Percentiles rank a stretch among this genome's conserved stretches.
These are phyloP conservation scores for Vicugna pacos DNA, from an alignment of 2,113 vertebrate species.

Conservation along the genomic window DNA sequence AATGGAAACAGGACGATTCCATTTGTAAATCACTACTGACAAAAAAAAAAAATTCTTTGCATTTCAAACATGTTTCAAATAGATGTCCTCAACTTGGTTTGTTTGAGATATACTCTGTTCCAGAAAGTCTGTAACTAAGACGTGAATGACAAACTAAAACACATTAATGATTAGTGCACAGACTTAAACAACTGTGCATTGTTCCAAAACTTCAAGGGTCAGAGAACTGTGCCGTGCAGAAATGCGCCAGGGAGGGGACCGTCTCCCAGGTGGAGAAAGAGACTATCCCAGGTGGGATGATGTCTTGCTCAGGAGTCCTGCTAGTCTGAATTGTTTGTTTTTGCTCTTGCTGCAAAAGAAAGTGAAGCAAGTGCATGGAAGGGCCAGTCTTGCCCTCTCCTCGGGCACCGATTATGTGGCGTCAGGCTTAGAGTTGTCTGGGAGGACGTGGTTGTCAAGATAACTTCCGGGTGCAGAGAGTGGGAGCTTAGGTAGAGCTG, in stretches of 20 bases:
- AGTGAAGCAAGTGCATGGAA: background rate
- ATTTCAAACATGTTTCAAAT: conserved; percentile 61
- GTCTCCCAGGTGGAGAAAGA: background rate
- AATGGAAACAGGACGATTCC: conserved; percentile 37
- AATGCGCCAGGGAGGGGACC: background rate
- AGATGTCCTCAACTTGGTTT: conserved; percentile 41
- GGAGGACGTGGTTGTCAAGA: background rate
- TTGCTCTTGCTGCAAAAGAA: background rate
- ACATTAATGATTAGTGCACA: background rate
- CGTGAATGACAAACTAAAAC: conserved; percentile 21
- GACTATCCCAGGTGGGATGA: background rate
- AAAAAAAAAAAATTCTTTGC: conserved; percentile 6
- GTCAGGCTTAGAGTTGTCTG: rapidly evolving
- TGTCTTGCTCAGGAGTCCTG: background rate
- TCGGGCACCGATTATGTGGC: background rate
- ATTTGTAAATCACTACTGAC: conserved; percentile 30
- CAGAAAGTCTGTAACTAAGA: conserved; percentile 53
- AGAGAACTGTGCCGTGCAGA: background rate
- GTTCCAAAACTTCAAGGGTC: background rate
- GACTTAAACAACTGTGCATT: background rate
- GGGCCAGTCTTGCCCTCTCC: background rate
- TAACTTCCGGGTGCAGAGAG: background rate
- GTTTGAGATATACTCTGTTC: conserved; percentile 47
- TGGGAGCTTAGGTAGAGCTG: background rate
- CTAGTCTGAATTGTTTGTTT: background rate